A percentile compares a stretch with the other conserved stretches of the same genome.
Conservation (phyloP, 2,797 vertebrate genomes). For the Semotilus atromaculatus region DNA sequence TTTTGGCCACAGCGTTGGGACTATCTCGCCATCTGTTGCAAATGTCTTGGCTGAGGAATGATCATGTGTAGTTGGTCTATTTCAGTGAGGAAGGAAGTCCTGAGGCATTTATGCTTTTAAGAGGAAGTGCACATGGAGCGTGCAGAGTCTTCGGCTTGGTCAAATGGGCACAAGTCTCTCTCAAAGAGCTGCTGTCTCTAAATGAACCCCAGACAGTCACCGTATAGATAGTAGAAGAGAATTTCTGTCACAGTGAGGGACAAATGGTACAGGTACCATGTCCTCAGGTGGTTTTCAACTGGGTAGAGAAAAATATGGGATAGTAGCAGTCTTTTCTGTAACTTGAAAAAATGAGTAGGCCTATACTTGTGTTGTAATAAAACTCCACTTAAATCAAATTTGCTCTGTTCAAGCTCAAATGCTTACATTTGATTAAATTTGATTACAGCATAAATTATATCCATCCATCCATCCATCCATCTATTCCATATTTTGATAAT, state of each 20-base stretch:
- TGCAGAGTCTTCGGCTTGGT: conserved; percentile 62
- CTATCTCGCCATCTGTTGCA: conserved; percentile 73
- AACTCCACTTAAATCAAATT: not conserved
- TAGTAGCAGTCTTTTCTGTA: not conserved
- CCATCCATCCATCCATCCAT: too few species aligned
- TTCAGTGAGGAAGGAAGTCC: conserved; percentile 72
- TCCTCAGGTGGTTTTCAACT: conserved; percentile 1
- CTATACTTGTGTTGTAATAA: not conserved
- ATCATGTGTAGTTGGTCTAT: conserved; percentile 69
- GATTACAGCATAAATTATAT: too few species aligned
- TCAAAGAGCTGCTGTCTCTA: conserved; percentile 45
- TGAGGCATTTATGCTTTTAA: conserved; percentile 66
- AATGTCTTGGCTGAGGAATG: conserved; percentile 61
- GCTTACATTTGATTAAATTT: not conserved
- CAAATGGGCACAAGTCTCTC: conserved; percentile 51
- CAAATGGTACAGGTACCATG: conserved; percentile 8
- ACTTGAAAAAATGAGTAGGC: not conserved
- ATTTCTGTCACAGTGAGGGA: not conserved
- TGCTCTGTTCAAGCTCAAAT: not conserved
- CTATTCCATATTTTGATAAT: too few species aligned
- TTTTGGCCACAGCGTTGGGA: conserved; percentile 63
- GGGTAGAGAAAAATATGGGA: not conserved
- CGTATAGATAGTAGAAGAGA: not conserved
- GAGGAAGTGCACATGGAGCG: conserved; percentile 64
- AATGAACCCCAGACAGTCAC: conserved; percentile 5